Percentiles rank a stretch among this genome's conserved stretches.
Conservation (phyloP, 2,113 vertebrate genomes). For the Takifugu bimaculatus region DNA sequence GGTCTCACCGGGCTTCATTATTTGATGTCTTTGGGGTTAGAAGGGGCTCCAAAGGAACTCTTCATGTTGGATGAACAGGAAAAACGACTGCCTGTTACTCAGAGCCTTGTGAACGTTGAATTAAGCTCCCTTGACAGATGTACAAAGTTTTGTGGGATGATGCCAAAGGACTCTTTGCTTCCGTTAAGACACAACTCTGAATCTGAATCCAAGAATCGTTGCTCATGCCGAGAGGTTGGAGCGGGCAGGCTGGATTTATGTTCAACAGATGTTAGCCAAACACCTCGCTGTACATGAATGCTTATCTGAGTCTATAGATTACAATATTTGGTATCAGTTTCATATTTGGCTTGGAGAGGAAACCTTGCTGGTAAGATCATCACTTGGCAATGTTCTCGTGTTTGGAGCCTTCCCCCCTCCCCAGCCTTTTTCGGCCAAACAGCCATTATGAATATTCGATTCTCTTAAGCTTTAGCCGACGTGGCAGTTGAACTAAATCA, state of each 20-base stretch:
- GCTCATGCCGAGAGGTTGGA: too few species aligned
- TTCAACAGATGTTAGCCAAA: too few species aligned
- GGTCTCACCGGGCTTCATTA: too few species aligned
- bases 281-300: too few species aligned
- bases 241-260: too few species aligned
- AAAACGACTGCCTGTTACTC: neutral
- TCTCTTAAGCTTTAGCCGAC: slow-evolving; percentile 48
- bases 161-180: too few species aligned
- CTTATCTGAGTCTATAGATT: too few species aligned
- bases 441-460: slow-evolving; percentile 51
- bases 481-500: slow-evolving; percentile 55
- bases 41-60: slow-evolving; percentile 1
- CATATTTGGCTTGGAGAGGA: slow-evolving; percentile 5
- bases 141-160: neutral
- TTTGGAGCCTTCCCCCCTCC: slow-evolving; percentile 12
- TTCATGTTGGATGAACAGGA: neutral
- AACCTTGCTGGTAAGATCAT: slow-evolving; percentile 33
- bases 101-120: neutral
- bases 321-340: too few species aligned
- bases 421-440: slow-evolving; percentile 43
- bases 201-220: too few species aligned
- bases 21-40: neutral
- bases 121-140: neutral
- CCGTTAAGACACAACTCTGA: too few species aligned
- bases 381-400: slow-evolving; percentile 34